These are phyloP conservation scores for Lycopodina hypogea DNA, from an alignment of 37 sponge, comb jelly and placozoan species.

Conservation along the genomic window DNA sequence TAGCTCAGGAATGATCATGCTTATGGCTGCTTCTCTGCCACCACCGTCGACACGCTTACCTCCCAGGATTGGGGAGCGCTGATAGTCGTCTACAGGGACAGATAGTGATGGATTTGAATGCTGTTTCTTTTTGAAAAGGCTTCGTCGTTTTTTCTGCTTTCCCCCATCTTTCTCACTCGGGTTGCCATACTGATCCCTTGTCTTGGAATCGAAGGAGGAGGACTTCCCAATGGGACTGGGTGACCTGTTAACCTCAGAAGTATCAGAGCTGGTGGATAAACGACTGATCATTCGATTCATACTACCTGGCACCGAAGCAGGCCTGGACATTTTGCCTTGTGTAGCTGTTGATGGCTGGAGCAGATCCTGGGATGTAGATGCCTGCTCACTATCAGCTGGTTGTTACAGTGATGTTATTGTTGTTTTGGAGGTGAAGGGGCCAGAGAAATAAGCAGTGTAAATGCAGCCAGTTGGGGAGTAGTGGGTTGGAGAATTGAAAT, in stretches of 20 bases:
- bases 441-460: background rate
- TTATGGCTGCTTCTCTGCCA: background rate
- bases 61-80: background rate
- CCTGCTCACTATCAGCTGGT: too few species aligned
- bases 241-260: background rate
- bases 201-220: background rate
- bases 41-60: too few species aligned
- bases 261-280: background rate
- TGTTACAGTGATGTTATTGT: too few species aligned
- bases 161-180: background rate
- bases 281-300: background rate
- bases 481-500: too few species aligned
- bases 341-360: too few species aligned
- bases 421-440: background rate
- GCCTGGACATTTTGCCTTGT: too few species aligned
- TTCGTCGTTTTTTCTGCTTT: slow-evolving; percentile 5
- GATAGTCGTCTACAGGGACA: background rate
- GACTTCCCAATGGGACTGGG: slow-evolving; percentile 6
- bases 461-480: too few species aligned
- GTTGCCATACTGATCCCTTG: background rate
- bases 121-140: slow-evolving; percentile 1
- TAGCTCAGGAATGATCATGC: background rate
- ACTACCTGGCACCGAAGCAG: background rate
- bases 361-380: too few species aligned
- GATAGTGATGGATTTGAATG: background rate